Percentiles rank a stretch among this genome's conserved stretches.
These are phyloP conservation scores for Hyles lineata DNA, from an alignment of 2,888 invertebrate genomes.

Conservation along the genomic window DNA sequence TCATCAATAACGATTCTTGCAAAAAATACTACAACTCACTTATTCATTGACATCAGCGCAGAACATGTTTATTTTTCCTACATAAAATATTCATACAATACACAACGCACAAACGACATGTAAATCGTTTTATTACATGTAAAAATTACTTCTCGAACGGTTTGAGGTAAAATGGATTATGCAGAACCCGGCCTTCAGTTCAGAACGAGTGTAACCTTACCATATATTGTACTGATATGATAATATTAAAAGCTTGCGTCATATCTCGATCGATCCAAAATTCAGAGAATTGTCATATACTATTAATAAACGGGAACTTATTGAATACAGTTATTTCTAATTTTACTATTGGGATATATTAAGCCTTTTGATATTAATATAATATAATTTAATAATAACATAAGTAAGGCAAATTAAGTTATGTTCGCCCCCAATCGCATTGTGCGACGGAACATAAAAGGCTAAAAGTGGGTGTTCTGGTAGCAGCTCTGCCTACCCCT, in stretches of 20 bases:
- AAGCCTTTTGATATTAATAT: too few species aligned
- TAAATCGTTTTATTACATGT: constrained; percentile 19
- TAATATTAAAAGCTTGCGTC: constrained; percentile 13
- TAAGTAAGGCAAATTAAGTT: too few species aligned
- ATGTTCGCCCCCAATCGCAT: too few species aligned
- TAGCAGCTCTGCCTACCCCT: too few species aligned
- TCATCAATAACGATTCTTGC: too few species aligned
- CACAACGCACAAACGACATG: constrained; percentile 9
- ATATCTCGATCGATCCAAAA: constrained; percentile 13
- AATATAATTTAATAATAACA: too few species aligned
- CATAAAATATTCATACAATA: neutral
- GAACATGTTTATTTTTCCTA: neutral
- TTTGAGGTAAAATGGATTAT: constrained; percentile 20
- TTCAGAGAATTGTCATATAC: neutral
- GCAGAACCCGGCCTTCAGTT: neutral
- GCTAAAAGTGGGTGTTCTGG: too few species aligned
- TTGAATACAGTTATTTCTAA: neutral
- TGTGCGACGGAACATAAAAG: too few species aligned
- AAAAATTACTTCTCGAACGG: constrained; percentile 14
- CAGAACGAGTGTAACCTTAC: constrained; percentile 13
- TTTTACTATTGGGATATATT: neutral
- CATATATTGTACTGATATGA: neutral
- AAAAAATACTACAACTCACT: neutral
- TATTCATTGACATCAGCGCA: neutral
- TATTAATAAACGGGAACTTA: neutral